Evolutionary conservation across 1,140 invertebrate genomes (phyloP).

Genomic region (Polypedilum vanderplanki): DNA sequence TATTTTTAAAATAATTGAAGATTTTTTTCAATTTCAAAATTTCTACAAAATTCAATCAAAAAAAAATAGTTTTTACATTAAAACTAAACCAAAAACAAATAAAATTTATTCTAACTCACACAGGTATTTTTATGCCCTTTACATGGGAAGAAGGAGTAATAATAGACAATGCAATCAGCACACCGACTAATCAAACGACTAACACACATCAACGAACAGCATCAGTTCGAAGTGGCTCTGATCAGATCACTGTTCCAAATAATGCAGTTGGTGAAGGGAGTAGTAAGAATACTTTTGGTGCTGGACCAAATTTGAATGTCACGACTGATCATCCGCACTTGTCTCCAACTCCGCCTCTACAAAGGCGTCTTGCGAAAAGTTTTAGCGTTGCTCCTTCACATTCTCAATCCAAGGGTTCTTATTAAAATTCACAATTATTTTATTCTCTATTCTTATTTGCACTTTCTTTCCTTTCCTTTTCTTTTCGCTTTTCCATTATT

Average conservation of each 20-base stretch:
- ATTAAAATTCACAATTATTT: not conserved
- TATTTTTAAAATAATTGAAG: too few species aligned
- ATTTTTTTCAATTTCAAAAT: too few species aligned
- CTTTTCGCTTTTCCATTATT: not conserved
- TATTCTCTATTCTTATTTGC: not conserved
- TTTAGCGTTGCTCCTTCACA: slow-evolving; percentile 73
- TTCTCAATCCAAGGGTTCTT: slow-evolving; percentile 34
- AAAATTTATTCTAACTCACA: not conserved
- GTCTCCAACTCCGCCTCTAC: slow-evolving; percentile 69
- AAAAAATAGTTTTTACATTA: too few species aligned
- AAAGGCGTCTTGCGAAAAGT: slow-evolving; percentile 77
- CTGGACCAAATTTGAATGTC: slow-evolving; percentile 33
- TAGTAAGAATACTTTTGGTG: slow-evolving; percentile 47
- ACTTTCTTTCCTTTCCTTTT: not conserved
- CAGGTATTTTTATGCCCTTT: not conserved
- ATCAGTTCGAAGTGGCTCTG: slow-evolving; percentile 7
- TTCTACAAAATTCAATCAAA: too few species aligned
- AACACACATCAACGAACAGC: slow-evolving; percentile 5
- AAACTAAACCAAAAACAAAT: not conserved
- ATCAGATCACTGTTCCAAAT: slow-evolving; percentile 33
- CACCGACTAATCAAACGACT: not conserved
- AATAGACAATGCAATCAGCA: slow-evolving; percentile 24
- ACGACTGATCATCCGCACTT: slow-evolving; percentile 43
- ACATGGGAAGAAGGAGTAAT: slow-evolving; percentile 12
- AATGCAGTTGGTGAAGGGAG: slow-evolving; percentile 40